Evolutionary conservation across 2,113 vertebrate species (phyloP).

Genomic region (Gadus macrocephalus): DNA sequence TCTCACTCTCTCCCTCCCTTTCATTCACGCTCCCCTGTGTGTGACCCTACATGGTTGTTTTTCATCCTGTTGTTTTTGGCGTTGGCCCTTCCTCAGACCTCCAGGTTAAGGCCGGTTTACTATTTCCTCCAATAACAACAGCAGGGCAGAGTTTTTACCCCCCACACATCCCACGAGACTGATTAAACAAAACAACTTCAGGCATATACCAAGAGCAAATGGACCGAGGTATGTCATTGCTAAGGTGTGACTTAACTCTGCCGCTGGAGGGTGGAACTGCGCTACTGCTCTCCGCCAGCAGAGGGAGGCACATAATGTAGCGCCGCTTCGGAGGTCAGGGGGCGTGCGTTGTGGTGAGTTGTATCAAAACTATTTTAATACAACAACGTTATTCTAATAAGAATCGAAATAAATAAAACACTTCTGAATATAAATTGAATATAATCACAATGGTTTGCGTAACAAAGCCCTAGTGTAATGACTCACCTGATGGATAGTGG

Average conservation of each 20-base stretch:
- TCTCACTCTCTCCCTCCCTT: constrained; percentile 30
- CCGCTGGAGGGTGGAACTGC: not conserved
- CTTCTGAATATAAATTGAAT: no score
- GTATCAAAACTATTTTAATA: not conserved
- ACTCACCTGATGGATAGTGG: no score
- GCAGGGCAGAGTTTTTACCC: not conserved
- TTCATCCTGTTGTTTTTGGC: constrained; percentile 63
- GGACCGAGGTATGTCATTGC: constrained; percentile 26
- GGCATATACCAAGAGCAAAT: constrained; percentile 17
- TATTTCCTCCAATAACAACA: constrained; percentile 47
- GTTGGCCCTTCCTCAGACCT: constrained; percentile 19
- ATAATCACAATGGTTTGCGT: no score
- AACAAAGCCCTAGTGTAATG: no score
- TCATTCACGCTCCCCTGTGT: constrained; percentile 15
- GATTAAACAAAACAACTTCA: constrained; percentile 33
- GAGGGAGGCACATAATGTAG: constrained; percentile 41
- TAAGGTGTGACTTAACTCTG: constrained; percentile 37
- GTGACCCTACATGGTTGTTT: constrained; percentile 44
- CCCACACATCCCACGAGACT: constrained; percentile 9
- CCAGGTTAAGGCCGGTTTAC: constrained; percentile 32
- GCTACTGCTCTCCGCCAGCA: constrained; percentile 23
- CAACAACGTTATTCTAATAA: not conserved
- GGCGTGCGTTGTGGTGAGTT: not conserved
- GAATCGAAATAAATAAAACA: no score
- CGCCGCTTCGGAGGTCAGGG: not conserved